These are phyloP conservation scores for Pristionchus maxplancki DNA, from an alignment of 2,888 invertebrate species.

Conservation along the genomic window DNA sequence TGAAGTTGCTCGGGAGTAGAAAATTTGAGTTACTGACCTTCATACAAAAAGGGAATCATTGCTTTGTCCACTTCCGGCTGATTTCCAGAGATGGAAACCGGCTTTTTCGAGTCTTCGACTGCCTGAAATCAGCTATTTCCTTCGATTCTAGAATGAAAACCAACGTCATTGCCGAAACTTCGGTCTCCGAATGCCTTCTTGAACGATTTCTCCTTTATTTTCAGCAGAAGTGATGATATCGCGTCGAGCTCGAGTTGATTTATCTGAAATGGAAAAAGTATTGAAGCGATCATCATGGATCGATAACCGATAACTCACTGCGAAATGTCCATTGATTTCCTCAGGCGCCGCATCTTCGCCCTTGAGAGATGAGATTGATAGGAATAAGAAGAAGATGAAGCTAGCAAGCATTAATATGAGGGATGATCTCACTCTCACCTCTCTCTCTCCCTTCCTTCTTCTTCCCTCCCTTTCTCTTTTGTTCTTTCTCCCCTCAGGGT, in stretches of 20 bases:
- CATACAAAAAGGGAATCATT: slow-evolving; percentile 72
- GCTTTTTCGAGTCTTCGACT: slow-evolving; percentile 63
- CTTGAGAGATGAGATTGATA: neutral
- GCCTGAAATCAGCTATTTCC: slow-evolving; percentile 57
- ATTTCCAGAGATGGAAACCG: slow-evolving; percentile 65
- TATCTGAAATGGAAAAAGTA: slow-evolving; percentile 67
- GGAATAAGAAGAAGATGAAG: slow-evolving; percentile 21
- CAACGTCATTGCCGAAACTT: slow-evolving; percentile 70
- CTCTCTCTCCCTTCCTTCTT: neutral
- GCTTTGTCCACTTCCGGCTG: slow-evolving; percentile 70
- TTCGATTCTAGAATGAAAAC: slow-evolving; percentile 29
- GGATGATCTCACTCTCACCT: slow-evolving; percentile 42
- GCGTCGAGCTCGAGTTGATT: slow-evolving; percentile 64
- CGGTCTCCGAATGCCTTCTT: slow-evolving; percentile 66
- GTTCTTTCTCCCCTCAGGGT: slow-evolving; percentile 23
- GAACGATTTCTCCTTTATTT: slow-evolving; percentile 69
- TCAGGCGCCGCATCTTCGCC: neutral
- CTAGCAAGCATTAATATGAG: slow-evolving; percentile 22
- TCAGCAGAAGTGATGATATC: slow-evolving; percentile 63
- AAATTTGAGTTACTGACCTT: slow-evolving; percentile 60
- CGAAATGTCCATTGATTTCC: slow-evolving; percentile 24
- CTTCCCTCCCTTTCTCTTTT: slow-evolving; percentile 34
- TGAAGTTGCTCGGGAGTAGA: neutral
- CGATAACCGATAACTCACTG: neutral
- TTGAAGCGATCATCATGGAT: no score